A percentile compares a stretch with the other conserved stretches of the same genome.
These are phyloP conservation scores for Prolemur simus DNA, from an alignment of 2,113 vertebrate genomes.

Conservation along the genomic window DNA sequence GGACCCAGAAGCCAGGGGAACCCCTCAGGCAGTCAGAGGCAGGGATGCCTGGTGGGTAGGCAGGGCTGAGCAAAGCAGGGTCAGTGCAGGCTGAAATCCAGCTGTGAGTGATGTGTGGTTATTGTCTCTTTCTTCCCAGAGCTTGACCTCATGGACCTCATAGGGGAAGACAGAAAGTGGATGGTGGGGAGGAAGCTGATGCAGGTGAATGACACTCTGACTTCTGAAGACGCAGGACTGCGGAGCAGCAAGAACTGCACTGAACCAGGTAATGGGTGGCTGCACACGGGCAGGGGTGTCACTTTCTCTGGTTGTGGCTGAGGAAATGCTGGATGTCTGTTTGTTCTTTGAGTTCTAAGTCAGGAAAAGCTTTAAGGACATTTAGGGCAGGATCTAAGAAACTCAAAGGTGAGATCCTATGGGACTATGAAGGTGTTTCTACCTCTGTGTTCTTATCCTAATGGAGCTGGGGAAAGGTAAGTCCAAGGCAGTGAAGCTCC, in stretches of 20 bases:
- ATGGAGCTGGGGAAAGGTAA: neutral
- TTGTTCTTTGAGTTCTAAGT: conserved; percentile 15
- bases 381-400: neutral
- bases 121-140: conserved; percentile 73
- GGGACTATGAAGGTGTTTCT: neutral
- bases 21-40: neutral
- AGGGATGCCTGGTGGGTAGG: neutral
- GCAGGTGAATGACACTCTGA: conserved; percentile 82
- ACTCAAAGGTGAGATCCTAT: neutral
- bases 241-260: conserved; percentile 92
- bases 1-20: neutral
- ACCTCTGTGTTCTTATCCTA: neutral
- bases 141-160: conserved; percentile 84
- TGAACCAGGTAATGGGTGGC: conserved; percentile 89
- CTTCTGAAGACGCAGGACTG: conserved; percentile 73
- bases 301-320: neutral
- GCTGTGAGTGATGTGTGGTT: neutral
- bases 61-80: neutral
- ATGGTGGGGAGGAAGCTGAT: conserved; percentile 89
- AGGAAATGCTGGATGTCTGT: neutral
- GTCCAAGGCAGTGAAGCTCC: neutral
- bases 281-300: neutral
- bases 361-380: neutral
- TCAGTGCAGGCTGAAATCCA: neutral
- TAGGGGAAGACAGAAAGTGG: conserved; percentile 83